A percentile compares a stretch with the other conserved stretches of the same genome.
Evolutionary conservation across 2,888 invertebrate genomes (phyloP).

Genomic region (Oxyteleia sp.): DNA sequence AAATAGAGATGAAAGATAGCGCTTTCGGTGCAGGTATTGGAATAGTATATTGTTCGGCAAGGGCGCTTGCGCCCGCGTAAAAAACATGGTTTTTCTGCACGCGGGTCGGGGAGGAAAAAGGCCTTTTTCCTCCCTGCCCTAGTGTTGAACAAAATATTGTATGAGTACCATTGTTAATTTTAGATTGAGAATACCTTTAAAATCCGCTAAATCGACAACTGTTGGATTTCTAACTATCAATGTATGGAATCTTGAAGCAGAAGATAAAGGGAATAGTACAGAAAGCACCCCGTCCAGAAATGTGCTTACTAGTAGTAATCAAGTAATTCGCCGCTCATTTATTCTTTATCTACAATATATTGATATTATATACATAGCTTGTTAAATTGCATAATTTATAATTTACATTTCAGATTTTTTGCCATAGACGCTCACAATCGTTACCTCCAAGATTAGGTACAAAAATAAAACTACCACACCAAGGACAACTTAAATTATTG

Average conservation of each 20-base stretch:
- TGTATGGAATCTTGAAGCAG: conserved; percentile 95
- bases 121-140: too few relatives aligned
- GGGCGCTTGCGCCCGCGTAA: too few relatives aligned
- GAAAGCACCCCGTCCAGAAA: conserved; percentile 91
- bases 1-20: too few relatives aligned
- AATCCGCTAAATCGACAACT: conserved; percentile 90
- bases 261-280: conserved; percentile 91
- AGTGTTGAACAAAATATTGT: conserved; percentile 12
- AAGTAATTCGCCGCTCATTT: conserved; percentile 77
- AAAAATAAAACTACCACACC: conserved; percentile 94
- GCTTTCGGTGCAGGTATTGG: too few relatives aligned
- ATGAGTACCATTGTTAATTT: conserved; percentile 3
- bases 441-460: conserved; percentile 94
- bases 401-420: conserved; percentile 87
- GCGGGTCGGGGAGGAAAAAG: too few relatives aligned
- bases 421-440: conserved; percentile 94
- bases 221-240: conserved; percentile 95
- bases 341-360: too few relatives aligned
- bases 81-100: too few relatives aligned
- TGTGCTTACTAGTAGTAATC: conserved; percentile 87
- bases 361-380: too few relatives aligned
- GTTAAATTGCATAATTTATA: too few relatives aligned
- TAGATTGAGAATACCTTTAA: conserved; percentile 89
- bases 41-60: too few relatives aligned
- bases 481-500: conserved; percentile 91